Evolutionary conservation across 2,888 invertebrate species (phyloP), one percentile per base, ranked within the genome.

Genomic region (Lumbricus terrestris): DNA sequence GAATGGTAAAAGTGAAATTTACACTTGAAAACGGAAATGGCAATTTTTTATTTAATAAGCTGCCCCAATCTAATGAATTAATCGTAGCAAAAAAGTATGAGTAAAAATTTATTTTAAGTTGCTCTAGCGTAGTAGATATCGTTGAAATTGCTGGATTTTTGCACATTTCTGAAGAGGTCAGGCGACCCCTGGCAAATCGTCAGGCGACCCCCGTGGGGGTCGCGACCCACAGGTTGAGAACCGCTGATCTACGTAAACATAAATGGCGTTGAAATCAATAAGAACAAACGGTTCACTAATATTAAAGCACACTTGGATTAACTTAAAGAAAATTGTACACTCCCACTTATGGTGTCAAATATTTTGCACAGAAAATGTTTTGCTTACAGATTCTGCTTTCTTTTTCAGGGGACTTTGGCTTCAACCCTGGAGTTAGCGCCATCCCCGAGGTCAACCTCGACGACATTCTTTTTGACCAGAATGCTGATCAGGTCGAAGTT

Each of bases 391-490:
- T 69, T 69, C 69, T 69, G 85, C 18, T 15, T 85, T 35, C 37
- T 85, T 85, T 37, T 34, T 35, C 85, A 85, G 85, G 85, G 35
- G 85, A 85, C 85, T 85, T 85, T 85, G 85, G 85, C 37, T 85
- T 85, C 85, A 85, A 85, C 35, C 85, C 85, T 34, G 85, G 37
- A 34, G 37, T 85, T 29, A 85, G 37, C 35, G 23, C 85, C 2
- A 85, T 85, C 18, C 34, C 85, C 6, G 85, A 85, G 37, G 37
- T 85, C 35, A 85, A 20, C 37, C 85, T 85, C 0, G 85, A 85
- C 16, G 85, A 85, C 37, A 34, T 85, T 34, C 34, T 37, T 35
- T 85, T 85, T 85, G 85, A 85, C 20, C 85, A 85, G 85, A 85
- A 85, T 37, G 85, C 34, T 3, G 37, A 35, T 37, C 35, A 85